These are phyloP conservation scores for Brachionichthys hirsutus DNA, from an alignment of 2,113 vertebrate species.

Conservation along the genomic window DNA sequence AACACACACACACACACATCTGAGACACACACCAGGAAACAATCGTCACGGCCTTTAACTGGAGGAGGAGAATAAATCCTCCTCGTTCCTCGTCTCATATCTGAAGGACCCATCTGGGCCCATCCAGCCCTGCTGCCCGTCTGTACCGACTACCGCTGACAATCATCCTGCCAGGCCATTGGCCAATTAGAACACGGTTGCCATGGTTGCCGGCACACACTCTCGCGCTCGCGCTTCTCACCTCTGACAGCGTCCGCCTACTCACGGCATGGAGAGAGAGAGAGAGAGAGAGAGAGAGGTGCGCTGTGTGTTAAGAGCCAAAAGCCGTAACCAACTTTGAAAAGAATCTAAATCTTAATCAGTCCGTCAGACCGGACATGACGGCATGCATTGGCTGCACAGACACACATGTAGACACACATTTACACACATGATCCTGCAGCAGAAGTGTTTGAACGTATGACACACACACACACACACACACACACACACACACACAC, in stretches of 20 bases:
- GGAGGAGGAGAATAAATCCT: constrained; percentile 13
- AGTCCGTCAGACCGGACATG: no score
- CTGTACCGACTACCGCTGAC: constrained; percentile 64
- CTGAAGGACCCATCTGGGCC: constrained; percentile 60
- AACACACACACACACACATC: no score
- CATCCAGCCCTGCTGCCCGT: constrained; percentile 38
- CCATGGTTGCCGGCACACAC: constrained; percentile 65
- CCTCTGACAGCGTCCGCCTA: constrained; percentile 63
- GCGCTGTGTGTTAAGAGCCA: no score
- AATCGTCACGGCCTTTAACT: not conserved
- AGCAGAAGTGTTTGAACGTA: no score
- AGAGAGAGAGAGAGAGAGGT: constrained; percentile 19
- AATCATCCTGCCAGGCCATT: constrained; percentile 62
- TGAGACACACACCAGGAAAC: no score
- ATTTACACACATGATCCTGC: no score
- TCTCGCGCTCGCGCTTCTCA: constrained; percentile 60
- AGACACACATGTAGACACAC: no score
- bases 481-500: constrained; percentile 7
- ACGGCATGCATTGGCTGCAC: not conserved
- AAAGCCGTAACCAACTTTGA: no score
- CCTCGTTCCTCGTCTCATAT: constrained; percentile 3
- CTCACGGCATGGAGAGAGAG: constrained; percentile 53
- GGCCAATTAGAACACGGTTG: constrained; percentile 70
- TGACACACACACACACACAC: constrained; percentile 6
- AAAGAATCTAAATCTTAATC: no score